A percentile compares a stretch with the other conserved stretches of the same genome.
These are phyloP conservation scores for Egretta garzetta DNA, from an alignment of 2,113 vertebrate genomes.

Conservation along the genomic window DNA sequence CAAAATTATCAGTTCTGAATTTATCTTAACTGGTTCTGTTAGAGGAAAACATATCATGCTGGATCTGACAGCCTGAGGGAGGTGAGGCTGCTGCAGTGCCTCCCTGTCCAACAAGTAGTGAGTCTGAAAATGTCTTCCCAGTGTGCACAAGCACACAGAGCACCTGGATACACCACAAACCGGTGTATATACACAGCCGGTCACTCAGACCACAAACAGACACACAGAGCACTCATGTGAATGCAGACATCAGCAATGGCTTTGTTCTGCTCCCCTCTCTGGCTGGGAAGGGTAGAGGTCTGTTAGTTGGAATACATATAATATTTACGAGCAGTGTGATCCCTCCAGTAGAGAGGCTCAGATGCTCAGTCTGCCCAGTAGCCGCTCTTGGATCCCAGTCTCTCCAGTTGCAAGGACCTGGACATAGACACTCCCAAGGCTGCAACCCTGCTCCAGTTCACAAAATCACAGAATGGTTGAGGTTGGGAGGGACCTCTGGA, in stretches of 20 bases:
- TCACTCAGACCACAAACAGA: neutral
- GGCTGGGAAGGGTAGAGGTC: neutral
- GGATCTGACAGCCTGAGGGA: neutral
- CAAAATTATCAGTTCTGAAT: neutral
- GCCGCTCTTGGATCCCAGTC: neutral
- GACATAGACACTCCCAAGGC: neutral
- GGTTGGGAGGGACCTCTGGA: neutral
- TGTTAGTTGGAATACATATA: neutral
- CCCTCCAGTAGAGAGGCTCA: neutral
- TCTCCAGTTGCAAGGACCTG: neutral
- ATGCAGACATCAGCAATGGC: fast-evolving
- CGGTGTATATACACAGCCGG: fast-evolving
- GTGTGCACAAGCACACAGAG: neutral
- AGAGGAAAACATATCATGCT: neutral
- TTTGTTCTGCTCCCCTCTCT: neutral
- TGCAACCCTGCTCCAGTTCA: neutral
- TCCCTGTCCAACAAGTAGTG: neutral
- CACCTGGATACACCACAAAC: neutral
- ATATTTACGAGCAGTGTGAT: neutral
- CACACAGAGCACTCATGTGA: neutral
- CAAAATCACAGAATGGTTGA: neutral
- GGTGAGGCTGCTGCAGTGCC: neutral
- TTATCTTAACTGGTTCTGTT: neutral
- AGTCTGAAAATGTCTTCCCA: neutral
- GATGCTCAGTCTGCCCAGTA: neutral